These are phyloP conservation scores for Alfaro cultratus DNA, from an alignment of 2,797 vertebrate species.

Conservation along the genomic window DNA sequence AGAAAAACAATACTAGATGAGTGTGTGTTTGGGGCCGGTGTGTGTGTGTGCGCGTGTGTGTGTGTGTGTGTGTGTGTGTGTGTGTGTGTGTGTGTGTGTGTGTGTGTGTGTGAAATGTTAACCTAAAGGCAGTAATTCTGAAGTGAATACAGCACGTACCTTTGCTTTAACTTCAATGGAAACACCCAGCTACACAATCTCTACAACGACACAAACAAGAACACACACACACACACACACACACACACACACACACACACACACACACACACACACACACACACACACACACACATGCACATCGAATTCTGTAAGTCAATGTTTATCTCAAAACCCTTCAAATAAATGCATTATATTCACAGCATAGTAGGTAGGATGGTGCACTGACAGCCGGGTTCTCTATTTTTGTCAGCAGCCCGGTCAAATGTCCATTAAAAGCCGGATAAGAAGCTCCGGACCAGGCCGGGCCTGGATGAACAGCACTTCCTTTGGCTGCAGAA, in stretches of 20 bases:
- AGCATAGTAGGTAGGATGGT: background rate
- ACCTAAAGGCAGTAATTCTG: slow-evolving; percentile 50
- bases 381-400: background rate
- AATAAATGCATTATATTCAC: background rate
- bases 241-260: too few species aligned
- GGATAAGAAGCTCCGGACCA: background rate
- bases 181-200: background rate
- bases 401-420: background rate
- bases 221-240: background rate
- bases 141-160: slow-evolving; percentile 22
- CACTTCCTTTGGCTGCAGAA: background rate
- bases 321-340: too few species aligned
- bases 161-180: slow-evolving; percentile 8
- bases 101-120: slow-evolving; percentile 21
- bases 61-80: background rate
- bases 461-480: background rate
- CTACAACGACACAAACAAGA: background rate
- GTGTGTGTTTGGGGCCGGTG: background rate
- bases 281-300: too few species aligned
- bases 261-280: too few species aligned
- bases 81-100: background rate
- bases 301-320: too few species aligned
- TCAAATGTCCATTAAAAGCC: background rate
- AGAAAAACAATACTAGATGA: background rate
- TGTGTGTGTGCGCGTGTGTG: background rate